Evolutionary conservation across 2,797 vertebrate species (phyloP), one percentile per base, ranked within the genome.

Genomic region (Rachycentron canadum): DNA sequence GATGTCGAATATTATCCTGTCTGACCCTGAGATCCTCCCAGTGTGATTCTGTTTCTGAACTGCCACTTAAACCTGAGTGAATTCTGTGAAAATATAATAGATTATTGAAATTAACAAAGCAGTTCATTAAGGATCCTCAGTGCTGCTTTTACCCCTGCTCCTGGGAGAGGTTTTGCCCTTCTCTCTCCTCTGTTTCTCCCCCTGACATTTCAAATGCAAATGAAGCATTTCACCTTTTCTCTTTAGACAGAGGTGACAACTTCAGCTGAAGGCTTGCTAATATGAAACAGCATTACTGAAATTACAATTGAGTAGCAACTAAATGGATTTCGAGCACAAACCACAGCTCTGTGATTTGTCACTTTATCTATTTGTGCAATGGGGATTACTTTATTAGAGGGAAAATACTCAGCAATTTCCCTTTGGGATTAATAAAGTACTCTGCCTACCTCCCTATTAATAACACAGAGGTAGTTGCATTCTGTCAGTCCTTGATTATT

Each of bases 201-300:
- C 25, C 69, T 89, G 91, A 90, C 87, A 90, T 90, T 91, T 84
- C 49, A 5, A 75, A 93, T 91, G 92, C 92, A 90, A 93, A 91
- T 91, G 68, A 90, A 75, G 72, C 68, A 32, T 66, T 75, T 86
- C 78, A 76, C 88, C 85, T 85, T 84, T 80, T 63, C 62, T 73
- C 73, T 34, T 68, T 26, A 25, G 58, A 67, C 64, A 40, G 55
- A 65, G 69, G 62, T 72, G 79, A 74, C 69, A 70, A 69, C 85
- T 84, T 67, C 73, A 78, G 66, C 87, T 63, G 55, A 53, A 82
- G 56, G 73, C 73, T 38, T 13, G 13, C 25, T 73, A 59, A 63
- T 68, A 74, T 45, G 19, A 86, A 71, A 76, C 63, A 5, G 40
- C 28, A 36, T 47, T 0, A 9, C 68, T 60, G 81, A 62, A 45